phyloP scores from a whole-genome alignment of 1,140 invertebrate genomes.

The Pollicipes pollicipes region DNA sequence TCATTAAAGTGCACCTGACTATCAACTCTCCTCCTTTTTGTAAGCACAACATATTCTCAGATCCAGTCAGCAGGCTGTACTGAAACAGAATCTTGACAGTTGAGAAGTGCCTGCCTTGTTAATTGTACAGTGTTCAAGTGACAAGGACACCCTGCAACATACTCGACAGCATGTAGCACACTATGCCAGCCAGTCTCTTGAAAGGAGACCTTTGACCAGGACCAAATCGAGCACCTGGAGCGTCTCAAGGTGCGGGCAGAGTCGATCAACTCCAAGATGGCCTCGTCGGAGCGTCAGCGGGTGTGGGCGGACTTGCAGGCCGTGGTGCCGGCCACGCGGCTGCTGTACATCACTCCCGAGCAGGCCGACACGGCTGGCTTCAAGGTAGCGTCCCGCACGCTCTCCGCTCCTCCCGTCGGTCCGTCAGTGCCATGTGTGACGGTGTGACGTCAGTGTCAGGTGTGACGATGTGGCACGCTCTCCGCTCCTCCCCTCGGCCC shows the following conservation, averaged over 20 bases:
- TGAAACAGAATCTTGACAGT: too few relatives aligned
- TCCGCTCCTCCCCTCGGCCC: neutral
- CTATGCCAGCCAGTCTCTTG: too few relatives aligned
- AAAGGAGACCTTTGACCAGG: too few relatives aligned
- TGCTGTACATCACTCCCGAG: conserved; percentile 85
- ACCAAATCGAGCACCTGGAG: conserved; percentile 37
- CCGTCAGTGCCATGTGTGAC: neutral
- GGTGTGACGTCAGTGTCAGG: neutral
- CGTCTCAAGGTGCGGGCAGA: conserved; percentile 50
- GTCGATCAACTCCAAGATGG: conserved; percentile 76
- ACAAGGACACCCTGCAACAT: too few relatives aligned
- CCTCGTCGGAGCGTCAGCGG: conserved; percentile 44
- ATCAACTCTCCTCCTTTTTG: neutral
- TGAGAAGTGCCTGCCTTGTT: too few relatives aligned
- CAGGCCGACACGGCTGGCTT: conserved; percentile 61
- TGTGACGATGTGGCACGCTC: conserved; percentile 11
- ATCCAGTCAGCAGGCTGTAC: too few relatives aligned
- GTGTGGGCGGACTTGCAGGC: conserved; percentile 54
- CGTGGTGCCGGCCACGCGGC: conserved; percentile 46
- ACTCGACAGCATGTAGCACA: too few relatives aligned
- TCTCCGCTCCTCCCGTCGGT: neutral
- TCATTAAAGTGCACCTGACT: too few relatives aligned
- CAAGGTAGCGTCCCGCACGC: conserved; percentile 31
- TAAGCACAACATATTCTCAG: neutral
- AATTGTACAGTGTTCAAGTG: too few relatives aligned